phyloP scores from a whole-genome alignment of 2,797 vertebrate species.

The Coccyzus lansbergi region DNA sequence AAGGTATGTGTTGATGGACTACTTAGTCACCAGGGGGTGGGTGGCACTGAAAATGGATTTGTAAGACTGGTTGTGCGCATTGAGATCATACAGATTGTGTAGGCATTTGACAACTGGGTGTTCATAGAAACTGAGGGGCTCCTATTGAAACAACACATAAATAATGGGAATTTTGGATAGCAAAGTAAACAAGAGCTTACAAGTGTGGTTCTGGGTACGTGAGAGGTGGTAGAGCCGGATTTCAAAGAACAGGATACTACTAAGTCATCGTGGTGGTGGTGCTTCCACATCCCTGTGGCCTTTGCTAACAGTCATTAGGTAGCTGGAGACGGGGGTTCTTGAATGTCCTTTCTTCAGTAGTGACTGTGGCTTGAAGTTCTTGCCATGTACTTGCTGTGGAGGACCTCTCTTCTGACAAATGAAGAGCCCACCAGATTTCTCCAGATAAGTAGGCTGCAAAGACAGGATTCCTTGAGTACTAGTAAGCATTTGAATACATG shows the following conservation, averaged over 20 bases:
- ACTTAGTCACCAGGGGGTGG: background rate
- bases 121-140: background rate
- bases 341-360: background rate
- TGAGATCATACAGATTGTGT: background rate
- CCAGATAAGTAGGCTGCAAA: background rate
- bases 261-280: background rate
- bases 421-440: background rate
- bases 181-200: background rate
- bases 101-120: background rate
- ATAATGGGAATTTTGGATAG: background rate
- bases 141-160: background rate
- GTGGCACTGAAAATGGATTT: background rate
- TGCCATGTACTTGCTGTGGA: background rate
- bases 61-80: background rate
- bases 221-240: background rate
- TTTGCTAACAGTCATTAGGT: background rate
- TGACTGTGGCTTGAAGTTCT: background rate
- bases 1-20: background rate
- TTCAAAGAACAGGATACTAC: background rate
- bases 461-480: background rate
- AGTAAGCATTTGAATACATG: background rate
- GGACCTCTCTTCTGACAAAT: background rate
- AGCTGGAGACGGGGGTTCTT: background rate
- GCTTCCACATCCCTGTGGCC: background rate
- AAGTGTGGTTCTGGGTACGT: background rate